Evolutionary conservation across 1,140 invertebrate genomes (phyloP), one percentile per base, ranked within the genome.

Genomic region (Euschistus heros): DNA sequence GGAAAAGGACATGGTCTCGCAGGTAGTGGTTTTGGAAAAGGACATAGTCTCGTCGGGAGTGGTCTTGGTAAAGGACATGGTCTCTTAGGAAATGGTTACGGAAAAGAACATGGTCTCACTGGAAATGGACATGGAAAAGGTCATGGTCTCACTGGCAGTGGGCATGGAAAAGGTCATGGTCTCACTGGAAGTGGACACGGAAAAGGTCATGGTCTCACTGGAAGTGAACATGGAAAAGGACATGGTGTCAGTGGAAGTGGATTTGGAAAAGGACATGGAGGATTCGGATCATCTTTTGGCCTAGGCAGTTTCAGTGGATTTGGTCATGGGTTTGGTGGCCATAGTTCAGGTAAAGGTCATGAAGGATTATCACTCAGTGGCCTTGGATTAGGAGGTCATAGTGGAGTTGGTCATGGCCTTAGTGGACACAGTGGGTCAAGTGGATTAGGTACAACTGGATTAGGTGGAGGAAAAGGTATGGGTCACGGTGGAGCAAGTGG

Each of bases 221-320:
- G 42, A 44, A 44, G 42, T 44, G 7, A 44, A 52, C 33, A 10
- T 37, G 33, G 33, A 37, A 37, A 37, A 37, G 33, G 33, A 1
- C 33, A 37, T 37, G 33, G 6, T n/a, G n/a, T n/a, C n/a, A n/a
- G n/a, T n/a, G 47, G 47, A 52, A 52, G 47, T 52, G 47, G 47
- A 13, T 18, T 17, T 18, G 54, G 54, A 3, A 6, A 22, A 57
- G 24, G 2, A 27, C 20, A 22, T 27, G 54, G 33, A 6, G 33
- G 33, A 10, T 37, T 10, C 13, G 33, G 33, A 37, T 37, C 33
- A 37, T 37, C 33, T 37, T 37, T 37, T 24, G 54, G 54, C 1
- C n/a, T 10, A 14, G 54, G 54, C 26, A 14, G 54, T 27, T 20
- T 15, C 18, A 22, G 24, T 22, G 47, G n/a, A 50, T 5, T 13